Base-by-base conservation (phyloP, 1,140 invertebrate species). In the Pectinophora gossypiella region DNA sequence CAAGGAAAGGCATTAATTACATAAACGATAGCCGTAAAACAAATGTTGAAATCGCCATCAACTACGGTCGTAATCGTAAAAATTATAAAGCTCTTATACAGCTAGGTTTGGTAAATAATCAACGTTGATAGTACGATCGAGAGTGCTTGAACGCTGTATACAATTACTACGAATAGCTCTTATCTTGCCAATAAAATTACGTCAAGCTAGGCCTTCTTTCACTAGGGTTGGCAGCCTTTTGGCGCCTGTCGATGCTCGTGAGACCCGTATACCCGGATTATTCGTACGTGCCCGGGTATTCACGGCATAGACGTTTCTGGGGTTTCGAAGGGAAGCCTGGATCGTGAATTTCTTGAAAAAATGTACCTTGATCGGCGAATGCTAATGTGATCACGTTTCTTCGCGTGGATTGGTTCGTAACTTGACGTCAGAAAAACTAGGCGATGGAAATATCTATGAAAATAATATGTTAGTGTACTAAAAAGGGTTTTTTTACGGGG, bases 101-200 rank as follows among this genome's bases (percentile, higher is more conserved):
- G 10, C 4, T 23, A 32, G n/a, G 27, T 1, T 32, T 32, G 27
- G n/a, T 1, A 32, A 32, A n/a, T n/a, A n/a, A n/a, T n/a, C n/a
- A n/a, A n/a, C n/a, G n/a, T n/a, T n/a, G 27, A 32, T 32, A 32
- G 1, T n/a, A 32, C 27, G n/a, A 32, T 32, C 27, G 6, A 32
- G 6, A 1, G 27, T 1, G n/a, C n/a, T 32, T 32, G 27, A 1
- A 12, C 1, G 27, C 27, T 2, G n/a, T 12, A 32, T 49, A 46
- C 21, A 58, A 60, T 57, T 64, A 56, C 42, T 27, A 18, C 42
- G 22, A 54, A 59, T 19, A 61, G 49, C 47, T 52, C 55, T 61
- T 61, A 68, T 68, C 64, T 64, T 48, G 44, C 54, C 56, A 64
- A 76, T 74, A 69, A 72, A 74, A 61, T 62, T 18, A 9, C 27